phyloP scores from a whole-genome alignment of 2,113 vertebrate species.

The Merops nubicus region DNA sequence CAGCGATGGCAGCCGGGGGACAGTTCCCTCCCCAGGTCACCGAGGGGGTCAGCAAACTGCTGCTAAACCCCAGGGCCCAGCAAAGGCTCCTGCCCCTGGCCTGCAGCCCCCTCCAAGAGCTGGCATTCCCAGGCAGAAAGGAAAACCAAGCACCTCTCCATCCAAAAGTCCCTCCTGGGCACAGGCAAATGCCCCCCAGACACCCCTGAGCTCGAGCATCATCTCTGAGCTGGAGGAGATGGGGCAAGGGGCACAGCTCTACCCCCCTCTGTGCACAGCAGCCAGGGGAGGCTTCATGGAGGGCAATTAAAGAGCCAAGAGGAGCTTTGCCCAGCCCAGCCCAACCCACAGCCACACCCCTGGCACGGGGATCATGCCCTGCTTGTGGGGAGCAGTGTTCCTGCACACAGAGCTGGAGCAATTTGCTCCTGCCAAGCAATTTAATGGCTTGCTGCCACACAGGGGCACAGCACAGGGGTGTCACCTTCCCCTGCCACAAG shows the following conservation, averaged over 20 bases:
- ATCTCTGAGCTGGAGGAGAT: background rate
- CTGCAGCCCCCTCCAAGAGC: background rate
- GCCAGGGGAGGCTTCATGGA: background rate
- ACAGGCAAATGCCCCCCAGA: rapidly evolving
- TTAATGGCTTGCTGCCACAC: background rate
- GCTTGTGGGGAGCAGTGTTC: rapidly evolving
- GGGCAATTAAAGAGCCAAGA: background rate
- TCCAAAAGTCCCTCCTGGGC: background rate
- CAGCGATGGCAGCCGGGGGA: background rate
- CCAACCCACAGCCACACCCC: background rate
- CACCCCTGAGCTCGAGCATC: rapidly evolving
- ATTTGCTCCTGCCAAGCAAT: background rate
- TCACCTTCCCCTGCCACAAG: background rate
- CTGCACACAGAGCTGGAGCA: rapidly evolving
- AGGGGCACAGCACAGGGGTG: rapidly evolving
- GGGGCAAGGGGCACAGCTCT: background rate
- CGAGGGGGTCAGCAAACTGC: rapidly evolving
- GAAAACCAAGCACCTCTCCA: background rate
- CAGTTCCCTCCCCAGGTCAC: background rate
- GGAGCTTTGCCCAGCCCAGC: background rate
- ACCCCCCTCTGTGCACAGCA: background rate
- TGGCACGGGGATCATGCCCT: rapidly evolving
- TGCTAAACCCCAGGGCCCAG: background rate
- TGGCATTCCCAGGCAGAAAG: background rate
- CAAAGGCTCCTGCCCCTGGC: background rate